Conservation (phyloP, 2,888 invertebrate species). For the Cerastis rubricosa region DNA sequence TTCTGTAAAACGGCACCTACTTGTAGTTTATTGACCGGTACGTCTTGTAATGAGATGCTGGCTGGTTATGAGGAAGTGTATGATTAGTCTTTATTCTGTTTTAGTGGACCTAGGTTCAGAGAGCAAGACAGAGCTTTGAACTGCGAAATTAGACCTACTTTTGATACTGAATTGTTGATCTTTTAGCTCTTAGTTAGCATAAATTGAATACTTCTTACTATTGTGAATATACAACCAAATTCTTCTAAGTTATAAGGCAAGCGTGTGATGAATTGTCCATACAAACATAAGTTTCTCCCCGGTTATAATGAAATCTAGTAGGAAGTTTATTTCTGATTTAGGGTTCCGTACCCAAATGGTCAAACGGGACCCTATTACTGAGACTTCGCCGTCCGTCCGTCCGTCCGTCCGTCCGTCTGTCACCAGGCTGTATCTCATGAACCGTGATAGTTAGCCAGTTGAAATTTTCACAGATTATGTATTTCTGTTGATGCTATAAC, state of each 20-base stretch:
- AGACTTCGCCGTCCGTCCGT: too few species aligned
- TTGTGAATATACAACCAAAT: background rate
- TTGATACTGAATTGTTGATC: background rate
- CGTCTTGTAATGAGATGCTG: background rate
- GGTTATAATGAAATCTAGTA: background rate
- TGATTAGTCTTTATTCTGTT: conserved; percentile 41
- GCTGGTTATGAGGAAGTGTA: conserved; percentile 35
- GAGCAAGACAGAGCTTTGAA: background rate
- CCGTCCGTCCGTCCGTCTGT: too few species aligned
- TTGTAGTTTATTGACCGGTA: conserved; percentile 27
- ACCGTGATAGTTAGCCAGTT: too few species aligned
- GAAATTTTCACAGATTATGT: too few species aligned
- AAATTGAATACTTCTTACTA: background rate
- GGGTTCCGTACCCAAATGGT: too few species aligned
- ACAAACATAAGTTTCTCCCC: background rate
- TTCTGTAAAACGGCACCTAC: too few species aligned
- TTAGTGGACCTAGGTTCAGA: conserved; percentile 6
- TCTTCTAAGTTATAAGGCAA: background rate
- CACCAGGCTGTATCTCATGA: too few species aligned
- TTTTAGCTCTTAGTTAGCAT: background rate
- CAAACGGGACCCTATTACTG: too few species aligned
- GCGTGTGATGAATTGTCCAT: background rate
- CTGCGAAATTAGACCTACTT: background rate
- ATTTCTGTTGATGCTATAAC: too few species aligned
- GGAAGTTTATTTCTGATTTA: too few species aligned